A percentile compares a stretch with the other conserved stretches of the same genome.
Conservation (phyloP, 2,113 vertebrate genomes). For the Festucalex cinctus region DNA sequence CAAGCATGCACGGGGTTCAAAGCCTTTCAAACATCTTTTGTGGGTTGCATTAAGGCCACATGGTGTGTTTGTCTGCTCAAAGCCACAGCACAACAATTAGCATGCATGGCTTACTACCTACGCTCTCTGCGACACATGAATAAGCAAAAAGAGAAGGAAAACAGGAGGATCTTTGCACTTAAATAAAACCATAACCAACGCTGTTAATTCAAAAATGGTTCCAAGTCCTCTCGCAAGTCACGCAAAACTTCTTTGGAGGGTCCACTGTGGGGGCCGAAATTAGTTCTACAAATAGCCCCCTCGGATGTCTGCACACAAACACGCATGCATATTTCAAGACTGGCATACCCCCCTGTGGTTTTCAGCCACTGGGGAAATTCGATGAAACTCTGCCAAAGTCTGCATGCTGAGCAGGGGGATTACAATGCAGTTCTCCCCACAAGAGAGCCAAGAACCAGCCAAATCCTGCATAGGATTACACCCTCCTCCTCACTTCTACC, state of each 20-base stretch:
- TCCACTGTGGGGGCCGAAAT: conserved; percentile 32
- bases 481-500: conserved; percentile 38
- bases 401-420: conserved; percentile 64
- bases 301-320: conserved; percentile 26
- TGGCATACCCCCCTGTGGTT: conserved; percentile 30
- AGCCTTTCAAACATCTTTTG: neutral
- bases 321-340: conserved; percentile 13
- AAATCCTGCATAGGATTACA: conserved; percentile 66
- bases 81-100: neutral
- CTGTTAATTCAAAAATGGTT: neutral
- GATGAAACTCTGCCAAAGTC: conserved; percentile 56
- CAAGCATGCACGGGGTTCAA: neutral
- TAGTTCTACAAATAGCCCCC: conserved; percentile 27
- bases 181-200: neutral
- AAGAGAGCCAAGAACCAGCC: conserved; percentile 53
- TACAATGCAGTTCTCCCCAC: conserved; percentile 53
- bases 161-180: neutral
- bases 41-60: neutral
- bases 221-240: conserved; percentile 13
- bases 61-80: neutral
- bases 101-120: conserved; percentile 1
- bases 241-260: conserved; percentile 20
- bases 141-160: neutral
- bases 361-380: conserved; percentile 45
- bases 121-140: neutral